Percentiles rank a stretch among this genome's conserved stretches.
phyloP scores from a whole-genome alignment of 2,888 invertebrate genomes.

The Dexiosoma caninum region DNA sequence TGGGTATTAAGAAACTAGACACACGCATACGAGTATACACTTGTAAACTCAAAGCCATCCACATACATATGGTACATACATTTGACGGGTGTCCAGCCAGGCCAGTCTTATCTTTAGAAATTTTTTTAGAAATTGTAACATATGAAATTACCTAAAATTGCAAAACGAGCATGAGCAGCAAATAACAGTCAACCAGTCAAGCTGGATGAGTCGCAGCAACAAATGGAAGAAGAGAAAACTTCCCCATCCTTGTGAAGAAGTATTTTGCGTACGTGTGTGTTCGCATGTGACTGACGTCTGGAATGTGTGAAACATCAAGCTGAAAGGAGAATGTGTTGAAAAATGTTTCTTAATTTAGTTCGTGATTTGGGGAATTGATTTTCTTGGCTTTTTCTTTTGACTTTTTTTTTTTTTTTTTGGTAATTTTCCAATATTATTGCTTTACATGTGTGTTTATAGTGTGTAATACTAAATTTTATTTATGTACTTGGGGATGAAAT shows the following conservation, averaged over 20 bases:
- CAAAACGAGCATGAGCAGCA: conserved; percentile 31
- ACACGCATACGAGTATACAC: background rate
- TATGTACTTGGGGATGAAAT: conserved; percentile 37
- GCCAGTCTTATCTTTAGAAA: conserved; percentile 36
- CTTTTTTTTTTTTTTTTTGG: conserved; percentile 4
- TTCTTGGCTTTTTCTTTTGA: conserved; percentile 41
- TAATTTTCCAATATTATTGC: conserved; percentile 55
- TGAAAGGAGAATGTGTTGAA: conserved; percentile 51
- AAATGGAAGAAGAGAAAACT: conserved; percentile 4
- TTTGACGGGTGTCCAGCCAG: conserved; percentile 47
- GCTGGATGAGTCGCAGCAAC: background rate
- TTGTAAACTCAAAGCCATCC: background rate
- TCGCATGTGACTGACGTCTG: conserved; percentile 32
- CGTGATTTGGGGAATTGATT: conserved; percentile 60
- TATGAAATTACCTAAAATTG: conserved; percentile 62
- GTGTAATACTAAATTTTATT: conserved; percentile 5
- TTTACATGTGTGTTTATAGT: conserved; percentile 28
- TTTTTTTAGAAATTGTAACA: conserved; percentile 43
- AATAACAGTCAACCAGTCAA: conserved; percentile 5
- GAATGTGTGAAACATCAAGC: conserved; percentile 53
- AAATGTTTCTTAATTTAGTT: conserved; percentile 53
- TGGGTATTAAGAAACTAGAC: background rate
- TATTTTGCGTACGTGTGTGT: background rate
- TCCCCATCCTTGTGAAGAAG: background rate
- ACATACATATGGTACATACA: conserved; percentile 2